Percentiles rank a stretch among this genome's conserved stretches.
These are phyloP conservation scores for Tetragnatha versicolor DNA, from an alignment of 1,140 invertebrate genomes.

Conservation along the genomic window DNA sequence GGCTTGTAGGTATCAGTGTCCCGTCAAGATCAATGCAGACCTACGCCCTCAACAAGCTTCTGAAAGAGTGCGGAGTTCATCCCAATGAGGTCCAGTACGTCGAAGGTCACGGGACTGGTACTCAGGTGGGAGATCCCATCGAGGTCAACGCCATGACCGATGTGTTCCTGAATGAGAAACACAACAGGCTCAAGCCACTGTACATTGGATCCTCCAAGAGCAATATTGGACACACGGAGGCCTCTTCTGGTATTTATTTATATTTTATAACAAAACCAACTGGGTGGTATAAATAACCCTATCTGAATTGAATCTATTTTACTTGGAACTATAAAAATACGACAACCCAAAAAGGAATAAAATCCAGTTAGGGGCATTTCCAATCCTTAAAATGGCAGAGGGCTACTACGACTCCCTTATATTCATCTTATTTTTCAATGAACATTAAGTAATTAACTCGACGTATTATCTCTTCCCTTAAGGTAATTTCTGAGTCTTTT, in stretches of 20 bases:
- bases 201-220: constrained; percentile 90
- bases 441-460: no score
- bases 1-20: constrained; percentile 7
- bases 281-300: no score
- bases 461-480: no score
- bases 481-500: no score
- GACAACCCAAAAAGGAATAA: no score
- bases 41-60: neutral
- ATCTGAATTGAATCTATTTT: no score
- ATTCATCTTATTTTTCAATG: no score
- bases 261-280: no score
- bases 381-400: no score
- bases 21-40: constrained; percentile 16
- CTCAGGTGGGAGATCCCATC: constrained; percentile 74
- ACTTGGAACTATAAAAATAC: no score
- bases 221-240: constrained; percentile 92
- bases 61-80: neutral
- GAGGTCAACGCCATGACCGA: constrained; percentile 72
- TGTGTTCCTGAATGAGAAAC: constrained; percentile 5
- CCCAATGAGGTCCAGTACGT: constrained; percentile 71
- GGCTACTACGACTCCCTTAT: no score
- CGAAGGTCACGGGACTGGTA: constrained; percentile 96
- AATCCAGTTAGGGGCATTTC: no score
- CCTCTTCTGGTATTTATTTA: constrained; percentile 44
- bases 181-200: constrained; percentile 71